Percentiles rank a stretch among this genome's conserved stretches.
phyloP scores from a whole-genome alignment of 2,888 invertebrate species.

The Eremobia ochroleuca region DNA sequence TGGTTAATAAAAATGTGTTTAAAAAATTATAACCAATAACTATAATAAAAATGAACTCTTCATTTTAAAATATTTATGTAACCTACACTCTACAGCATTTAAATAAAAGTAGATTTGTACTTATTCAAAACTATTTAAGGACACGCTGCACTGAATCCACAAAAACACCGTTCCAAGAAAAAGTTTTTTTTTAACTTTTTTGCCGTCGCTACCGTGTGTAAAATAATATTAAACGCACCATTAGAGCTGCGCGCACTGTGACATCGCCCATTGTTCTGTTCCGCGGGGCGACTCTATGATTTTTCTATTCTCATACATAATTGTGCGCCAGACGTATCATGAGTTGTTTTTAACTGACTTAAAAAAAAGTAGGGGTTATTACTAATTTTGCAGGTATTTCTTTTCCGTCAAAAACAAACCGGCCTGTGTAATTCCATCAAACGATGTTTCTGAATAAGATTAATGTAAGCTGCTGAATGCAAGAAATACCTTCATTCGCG shows the following conservation, averaged over 20 bases:
- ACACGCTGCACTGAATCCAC: neutral
- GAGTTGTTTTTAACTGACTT: conserved; percentile 26
- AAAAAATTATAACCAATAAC: neutral
- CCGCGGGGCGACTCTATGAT: conserved; percentile 73
- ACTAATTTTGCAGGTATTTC: neutral
- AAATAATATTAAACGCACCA: conserved; percentile 86
- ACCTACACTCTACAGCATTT: neutral
- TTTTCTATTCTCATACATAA: conserved; percentile 61
- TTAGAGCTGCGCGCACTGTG: conserved; percentile 83
- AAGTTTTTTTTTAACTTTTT: conserved; percentile 6
- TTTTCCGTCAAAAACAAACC: neutral
- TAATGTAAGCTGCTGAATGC: neutral
- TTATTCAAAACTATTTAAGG: neutral
- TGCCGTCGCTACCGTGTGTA: conserved; percentile 74
- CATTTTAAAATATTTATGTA: neutral
- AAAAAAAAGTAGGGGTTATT: conserved; percentile 5
- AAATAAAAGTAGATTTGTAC: neutral
- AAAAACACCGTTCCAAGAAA: conserved; percentile 1
- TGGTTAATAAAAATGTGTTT: neutral
- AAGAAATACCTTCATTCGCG: neutral
- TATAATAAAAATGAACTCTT: neutral
- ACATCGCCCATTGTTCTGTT: conserved; percentile 83
- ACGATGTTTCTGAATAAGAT: neutral
- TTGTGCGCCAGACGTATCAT: conserved; percentile 49
- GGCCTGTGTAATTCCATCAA: neutral